Evolutionary conservation across 2,888 invertebrate species (phyloP).

Genomic region (Orthosia incerta): DNA sequence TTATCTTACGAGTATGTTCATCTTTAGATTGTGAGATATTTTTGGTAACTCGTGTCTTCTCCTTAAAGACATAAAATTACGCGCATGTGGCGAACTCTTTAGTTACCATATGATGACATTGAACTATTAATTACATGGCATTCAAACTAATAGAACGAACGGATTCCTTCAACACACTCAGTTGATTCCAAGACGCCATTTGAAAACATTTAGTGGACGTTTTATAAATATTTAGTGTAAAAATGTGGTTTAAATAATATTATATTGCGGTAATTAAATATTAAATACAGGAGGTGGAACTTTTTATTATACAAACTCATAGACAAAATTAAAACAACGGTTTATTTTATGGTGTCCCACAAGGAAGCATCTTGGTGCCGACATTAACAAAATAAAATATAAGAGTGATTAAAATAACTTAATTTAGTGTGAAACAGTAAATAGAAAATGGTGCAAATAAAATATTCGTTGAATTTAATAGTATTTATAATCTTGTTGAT

Average conservation of each 20-base stretch:
- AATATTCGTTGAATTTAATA: conserved; percentile 47
- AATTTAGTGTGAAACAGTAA: background rate
- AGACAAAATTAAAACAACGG: background rate
- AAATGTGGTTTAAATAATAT: background rate
- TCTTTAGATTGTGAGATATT: background rate
- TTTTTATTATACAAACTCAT: background rate
- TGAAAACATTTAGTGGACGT: background rate
- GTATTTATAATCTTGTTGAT: conserved; percentile 67
- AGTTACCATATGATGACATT: conserved; percentile 76
- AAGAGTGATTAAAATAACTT: conserved; percentile 19
- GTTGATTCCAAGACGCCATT: conserved; percentile 48
- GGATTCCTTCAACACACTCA: conserved; percentile 52
- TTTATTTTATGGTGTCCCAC: conserved; percentile 23
- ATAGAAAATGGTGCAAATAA: conserved; percentile 48
- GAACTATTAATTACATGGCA: conserved; percentile 72
- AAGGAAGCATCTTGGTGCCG: conserved; percentile 25
- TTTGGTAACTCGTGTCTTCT: conserved; percentile 15
- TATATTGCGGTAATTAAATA: background rate
- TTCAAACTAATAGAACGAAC: conserved; percentile 64
- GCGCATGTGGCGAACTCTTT: conserved; percentile 65
- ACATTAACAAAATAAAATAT: conserved; percentile 12
- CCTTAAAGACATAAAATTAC: conserved; percentile 59
- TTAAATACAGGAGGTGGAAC: background rate
- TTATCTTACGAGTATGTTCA: no score
- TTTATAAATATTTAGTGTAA: background rate